These are phyloP conservation scores for Dendropsophus ebraccatus DNA, from an alignment of 2,113 vertebrate genomes.

Conservation along the genomic window DNA sequence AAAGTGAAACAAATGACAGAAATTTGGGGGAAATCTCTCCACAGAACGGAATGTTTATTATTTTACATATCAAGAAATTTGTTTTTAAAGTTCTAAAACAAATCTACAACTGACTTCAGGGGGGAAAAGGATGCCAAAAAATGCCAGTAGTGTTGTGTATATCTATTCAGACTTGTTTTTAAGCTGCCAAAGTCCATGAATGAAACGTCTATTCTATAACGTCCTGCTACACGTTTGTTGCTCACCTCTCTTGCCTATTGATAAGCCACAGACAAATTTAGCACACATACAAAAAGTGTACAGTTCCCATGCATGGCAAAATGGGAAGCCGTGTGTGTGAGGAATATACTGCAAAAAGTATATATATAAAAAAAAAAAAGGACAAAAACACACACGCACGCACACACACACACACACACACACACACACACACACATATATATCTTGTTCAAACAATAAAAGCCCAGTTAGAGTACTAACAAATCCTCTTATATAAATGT, in stretches of 20 bases:
- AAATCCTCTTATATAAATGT: too few species aligned
- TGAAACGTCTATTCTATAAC: slow-evolving; percentile 27
- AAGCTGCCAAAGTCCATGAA: slow-evolving; percentile 7
- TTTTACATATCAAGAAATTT: not conserved
- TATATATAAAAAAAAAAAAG: too few species aligned
- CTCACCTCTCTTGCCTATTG: not conserved
- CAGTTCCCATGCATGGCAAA: not conserved
- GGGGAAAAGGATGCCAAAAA: not conserved
- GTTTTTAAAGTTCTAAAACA: not conserved
- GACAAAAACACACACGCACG: too few species aligned
- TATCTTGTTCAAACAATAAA: too few species aligned
- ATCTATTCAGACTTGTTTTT: slow-evolving; percentile 17
- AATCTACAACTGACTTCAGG: not conserved
- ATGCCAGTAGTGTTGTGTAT: not conserved
- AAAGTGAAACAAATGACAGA: not conserved
- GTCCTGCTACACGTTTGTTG: slow-evolving; percentile 16
- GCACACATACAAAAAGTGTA: not conserved
- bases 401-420: too few species aligned
- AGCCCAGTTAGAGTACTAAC: too few species aligned
- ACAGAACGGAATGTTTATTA: not conserved
- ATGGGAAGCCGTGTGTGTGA: not conserved
- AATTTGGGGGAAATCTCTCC: not conserved
- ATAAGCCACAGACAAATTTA: slow-evolving; percentile 4
- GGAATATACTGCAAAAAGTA: not conserved
- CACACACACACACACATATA: too few species aligned